Evolutionary conservation across 2,888 invertebrate genomes (phyloP), one percentile per base, ranked within the genome.

Genomic region (Apotomis capreana): DNA sequence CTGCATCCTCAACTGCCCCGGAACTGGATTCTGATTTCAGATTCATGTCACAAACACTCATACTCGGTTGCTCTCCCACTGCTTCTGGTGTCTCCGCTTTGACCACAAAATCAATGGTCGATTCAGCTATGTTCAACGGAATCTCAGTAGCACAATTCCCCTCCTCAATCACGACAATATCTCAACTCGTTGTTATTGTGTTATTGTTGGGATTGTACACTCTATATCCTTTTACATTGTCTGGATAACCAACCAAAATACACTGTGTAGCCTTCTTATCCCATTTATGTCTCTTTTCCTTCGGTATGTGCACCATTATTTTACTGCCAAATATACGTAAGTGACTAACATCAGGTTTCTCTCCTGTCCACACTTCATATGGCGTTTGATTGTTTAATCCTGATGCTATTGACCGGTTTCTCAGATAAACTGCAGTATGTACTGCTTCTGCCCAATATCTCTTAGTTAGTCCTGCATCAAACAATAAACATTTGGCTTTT

Each of bases 141-240:
- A 15, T 6, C 26, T 15, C 55, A 13, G 26, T 55, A 15, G 13
- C 26, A 13, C 26, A 26, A 26, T 55, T 26, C 26, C 15, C 15
- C 13, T 63, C 58, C 44, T 77, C 74, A 63, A 77, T 65, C 9
- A 76, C 68, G 10, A 69, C 65, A 3, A 78, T 75, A 75, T 76
- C 76, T 74, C 74, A 69, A 70, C 76, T 76, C 6, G 63, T 76
- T 55, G 71, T 74, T n/a, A 77, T 60, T 40, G 64, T 63, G 13
- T 65, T 76, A 4, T 69, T 76, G 51, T 37, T 36, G 10, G 74
- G 74, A 57, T 77, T 73, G 64, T 75, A 76, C 2, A 76, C 61
- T 65, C 74, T 68, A 55, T 55, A 55, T 15, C 55, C 55, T 55
- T 55, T 55, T 13, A 55, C 0, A 9, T 55, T 4, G 5, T 55